A percentile compares a stretch with the other conserved stretches of the same genome.
These are phyloP conservation scores for Synanceia verrucosa DNA, from an alignment of 2,797 vertebrate genomes.

Conservation along the genomic window DNA sequence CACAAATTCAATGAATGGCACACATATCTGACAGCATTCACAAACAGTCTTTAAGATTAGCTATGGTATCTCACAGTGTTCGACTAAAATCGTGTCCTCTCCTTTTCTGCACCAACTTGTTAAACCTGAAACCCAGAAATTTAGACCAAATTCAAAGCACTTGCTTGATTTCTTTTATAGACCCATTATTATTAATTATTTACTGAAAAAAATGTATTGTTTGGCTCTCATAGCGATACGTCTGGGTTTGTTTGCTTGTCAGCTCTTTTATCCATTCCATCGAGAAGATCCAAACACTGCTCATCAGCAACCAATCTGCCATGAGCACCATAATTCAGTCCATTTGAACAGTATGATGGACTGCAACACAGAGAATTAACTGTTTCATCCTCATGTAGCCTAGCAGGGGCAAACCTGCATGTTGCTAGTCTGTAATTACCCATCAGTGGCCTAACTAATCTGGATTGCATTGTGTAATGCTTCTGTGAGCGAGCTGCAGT, in stretches of 20 bases:
- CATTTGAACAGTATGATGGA: neutral
- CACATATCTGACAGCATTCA: neutral
- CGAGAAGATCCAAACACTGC: conserved; percentile 1
- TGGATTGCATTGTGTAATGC: conserved; percentile 33
- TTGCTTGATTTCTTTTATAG: neutral
- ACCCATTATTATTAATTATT: neutral
- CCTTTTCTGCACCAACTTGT: neutral
- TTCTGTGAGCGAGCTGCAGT: conserved; percentile 27
- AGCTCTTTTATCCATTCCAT: conserved; percentile 6
- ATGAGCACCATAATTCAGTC: neutral
- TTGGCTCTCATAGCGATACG: neutral
- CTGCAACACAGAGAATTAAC: neutral
- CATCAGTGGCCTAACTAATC: conserved; percentile 38
- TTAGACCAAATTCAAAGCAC: neutral
- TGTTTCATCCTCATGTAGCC: conserved; percentile 11
- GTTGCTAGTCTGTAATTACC: conserved; percentile 41
- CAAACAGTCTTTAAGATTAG: conserved; percentile 18
- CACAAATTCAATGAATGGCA: conserved; percentile 22
- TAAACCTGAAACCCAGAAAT: neutral
- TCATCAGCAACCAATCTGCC: conserved; percentile 31
- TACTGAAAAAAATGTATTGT: neutral
- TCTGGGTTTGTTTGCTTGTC: conserved; percentile 10
- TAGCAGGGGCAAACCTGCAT: conserved; percentile 11
- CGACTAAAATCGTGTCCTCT: neutral
- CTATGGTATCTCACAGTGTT: neutral